These are phyloP conservation scores for Balaeniceps rex DNA, from an alignment of 2,113 vertebrate genomes.

Conservation along the genomic window DNA sequence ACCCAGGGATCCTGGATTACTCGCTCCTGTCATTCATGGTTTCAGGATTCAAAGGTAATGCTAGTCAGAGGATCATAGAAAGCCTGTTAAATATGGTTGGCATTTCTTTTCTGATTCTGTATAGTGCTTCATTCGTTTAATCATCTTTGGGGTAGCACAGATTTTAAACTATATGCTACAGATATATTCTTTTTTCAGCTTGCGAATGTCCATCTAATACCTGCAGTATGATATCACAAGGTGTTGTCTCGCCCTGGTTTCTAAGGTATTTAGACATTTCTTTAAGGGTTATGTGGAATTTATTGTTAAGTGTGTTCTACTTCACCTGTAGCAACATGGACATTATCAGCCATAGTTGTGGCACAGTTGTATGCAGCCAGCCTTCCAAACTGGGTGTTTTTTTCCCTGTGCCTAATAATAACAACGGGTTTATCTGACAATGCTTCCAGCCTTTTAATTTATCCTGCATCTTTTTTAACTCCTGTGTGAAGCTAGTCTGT, in stretches of 20 bases:
- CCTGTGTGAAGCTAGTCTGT: background rate
- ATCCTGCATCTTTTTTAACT: background rate
- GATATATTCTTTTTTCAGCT: background rate
- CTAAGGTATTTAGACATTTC: background rate
- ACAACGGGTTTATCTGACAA: background rate
- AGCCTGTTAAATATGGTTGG: background rate
- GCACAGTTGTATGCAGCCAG: background rate
- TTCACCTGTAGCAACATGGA: background rate
- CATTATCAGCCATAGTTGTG: background rate
- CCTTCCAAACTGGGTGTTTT: background rate
- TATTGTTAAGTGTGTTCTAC: background rate
- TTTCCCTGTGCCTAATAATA: background rate
- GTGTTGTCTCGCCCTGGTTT: background rate
- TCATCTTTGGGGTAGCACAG: background rate
- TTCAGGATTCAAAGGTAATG: background rate
- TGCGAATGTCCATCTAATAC: background rate
- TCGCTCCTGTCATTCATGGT: accelerated
- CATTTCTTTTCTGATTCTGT: background rate
- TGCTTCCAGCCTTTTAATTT: background rate
- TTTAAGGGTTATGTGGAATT: background rate
- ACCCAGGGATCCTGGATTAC: background rate
- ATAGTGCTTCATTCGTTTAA: background rate
- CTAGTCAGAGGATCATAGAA: background rate
- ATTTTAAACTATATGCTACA: background rate
- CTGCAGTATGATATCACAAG: background rate